phyloP scores from a whole-genome alignment of 1,140 invertebrate species.

The Armadillidium nasatum region DNA sequence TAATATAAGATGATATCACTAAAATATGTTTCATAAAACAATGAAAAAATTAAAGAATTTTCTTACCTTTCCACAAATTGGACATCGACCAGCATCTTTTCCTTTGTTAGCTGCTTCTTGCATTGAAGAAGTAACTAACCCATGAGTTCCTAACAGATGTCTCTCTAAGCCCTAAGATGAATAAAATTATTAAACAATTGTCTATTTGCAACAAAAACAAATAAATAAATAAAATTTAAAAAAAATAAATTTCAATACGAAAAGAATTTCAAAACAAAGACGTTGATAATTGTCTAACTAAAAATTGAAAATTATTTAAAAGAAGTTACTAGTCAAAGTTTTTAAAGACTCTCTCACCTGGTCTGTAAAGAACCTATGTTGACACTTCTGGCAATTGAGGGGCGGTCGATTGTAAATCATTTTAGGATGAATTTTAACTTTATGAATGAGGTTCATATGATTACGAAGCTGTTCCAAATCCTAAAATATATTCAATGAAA shows the following conservation, averaged over 20 bases:
- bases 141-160: constrained; percentile 87
- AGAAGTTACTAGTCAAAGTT: too few relatives aligned
- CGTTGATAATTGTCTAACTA: too few relatives aligned
- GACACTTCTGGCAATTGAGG: constrained; percentile 91
- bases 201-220: too few relatives aligned
- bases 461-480: constrained; percentile 85
- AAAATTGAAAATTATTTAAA: too few relatives aligned
- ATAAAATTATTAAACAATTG: too few relatives aligned
- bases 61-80: constrained; percentile 79
- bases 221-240: too few relatives aligned
- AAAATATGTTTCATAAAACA: not conserved
- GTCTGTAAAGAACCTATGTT: constrained; percentile 78
- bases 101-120: constrained; percentile 91
- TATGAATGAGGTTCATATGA: constrained; percentile 94
- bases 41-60: not conserved
- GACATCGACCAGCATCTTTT: constrained; percentile 87
- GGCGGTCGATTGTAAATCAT: constrained; percentile 92
- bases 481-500: constrained; percentile 47
- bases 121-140: constrained; percentile 90
- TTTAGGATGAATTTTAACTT: constrained; percentile 92
- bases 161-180: constrained; percentile 53
- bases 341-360: constrained; percentile 51
- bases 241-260: too few relatives aligned
- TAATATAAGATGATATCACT: too few relatives aligned
- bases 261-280: too few relatives aligned